Base-by-base conservation (phyloP, 2,113 vertebrate genomes). In the Brachyistius frenatus region DNA sequence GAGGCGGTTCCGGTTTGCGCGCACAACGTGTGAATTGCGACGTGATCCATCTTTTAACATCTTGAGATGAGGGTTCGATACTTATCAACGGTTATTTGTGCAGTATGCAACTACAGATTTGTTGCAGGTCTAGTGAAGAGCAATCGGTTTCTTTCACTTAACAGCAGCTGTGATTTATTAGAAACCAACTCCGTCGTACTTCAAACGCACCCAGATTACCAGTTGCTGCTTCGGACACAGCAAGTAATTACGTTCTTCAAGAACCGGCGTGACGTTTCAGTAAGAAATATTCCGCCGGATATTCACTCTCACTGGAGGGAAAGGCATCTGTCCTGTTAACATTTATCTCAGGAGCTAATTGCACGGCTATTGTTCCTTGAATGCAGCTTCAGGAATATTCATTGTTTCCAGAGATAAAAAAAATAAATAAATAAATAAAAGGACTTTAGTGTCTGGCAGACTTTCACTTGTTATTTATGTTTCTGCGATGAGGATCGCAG, bases 271-370 rank as follows among this genome's bases (percentile, higher is more conserved):
- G 14, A 61, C 30, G 32, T 33, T 71, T 69, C 39, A 8, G 23
- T 7, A 8, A 32, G 3, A 60, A 5, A 0, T 47, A 68, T 77
- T 65, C 63, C 49, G 30, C 36, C 50, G 47, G 54, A 78, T 3
- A 44, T 41, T 52, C 2, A 31, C 49, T 70, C 60, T 58, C 47
- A 71, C 6, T 8, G 35, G 7, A 46, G 31, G 57, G 52, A 50
- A 49, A 66, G 7, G 39, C 65, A 39, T 88, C 33, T 69, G 50
- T 76, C 81, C 83, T 41, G 7, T 60, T 53, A 55, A n/a, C 33
- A 55, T 80, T 77, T 71, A 83, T 85, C 76, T 73, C 5, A 8
- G 32, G 47, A 63, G 37, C 49, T 67, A 60, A 89, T 86, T 81
- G 75, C 57, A 65, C 36, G 1, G 37, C 67, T 62, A 50, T 80